Base-by-base conservation (phyloP, 2,113 vertebrate genomes). In the Callipepla californica region DNA sequence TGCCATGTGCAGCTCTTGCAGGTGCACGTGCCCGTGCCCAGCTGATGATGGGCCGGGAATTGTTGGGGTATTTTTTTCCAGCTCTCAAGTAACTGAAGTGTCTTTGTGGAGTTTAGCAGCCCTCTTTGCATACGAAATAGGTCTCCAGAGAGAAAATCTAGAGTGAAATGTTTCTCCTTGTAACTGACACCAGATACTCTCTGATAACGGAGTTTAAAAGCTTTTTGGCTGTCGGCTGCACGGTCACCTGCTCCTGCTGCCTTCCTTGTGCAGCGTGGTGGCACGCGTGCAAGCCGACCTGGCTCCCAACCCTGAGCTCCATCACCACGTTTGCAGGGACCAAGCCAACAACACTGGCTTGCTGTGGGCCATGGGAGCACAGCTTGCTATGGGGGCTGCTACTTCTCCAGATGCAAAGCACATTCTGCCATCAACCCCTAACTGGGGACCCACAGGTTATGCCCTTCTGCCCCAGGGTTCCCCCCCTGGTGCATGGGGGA, bases 331-430 rank as follows among this genome's bases (percentile, higher is more conserved):
- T 14, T 25, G 21, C 42, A 65, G 76, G 32, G 25, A 6, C 48
- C 4, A 2, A 72, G 75, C 6, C 65, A 7, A 48, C 0, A 9
- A 4, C 42, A 59, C 5, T n/a, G 7, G 45, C 42, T 21, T 28
- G 11, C 45, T 0, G 0, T 2, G 36, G 25, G 42, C 23, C 61
- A 12, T 0, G 0, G 0, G 47, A 22, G 68, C 6, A 7, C 0
- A 30, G 63, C 59, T 66, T 12, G 18, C 15, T 32, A 14, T 3
- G 6, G 20, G 30, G 30, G 66, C 23, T 12, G 1, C 15, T 42
- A 13, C 1, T 0, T 12, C 22, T 19, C 50, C 4, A 12, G 23
- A 36, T 22, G 45, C 30, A 30, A 38, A 11, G 17, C 0, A 0
- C 0, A 0, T 4, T 34, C 5, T 48, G 69, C 69, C 17, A 1